These are phyloP conservation scores for Venustaconcha ellipsiformis DNA, from an alignment of 1,140 invertebrate species.

Conservation along the genomic window DNA sequence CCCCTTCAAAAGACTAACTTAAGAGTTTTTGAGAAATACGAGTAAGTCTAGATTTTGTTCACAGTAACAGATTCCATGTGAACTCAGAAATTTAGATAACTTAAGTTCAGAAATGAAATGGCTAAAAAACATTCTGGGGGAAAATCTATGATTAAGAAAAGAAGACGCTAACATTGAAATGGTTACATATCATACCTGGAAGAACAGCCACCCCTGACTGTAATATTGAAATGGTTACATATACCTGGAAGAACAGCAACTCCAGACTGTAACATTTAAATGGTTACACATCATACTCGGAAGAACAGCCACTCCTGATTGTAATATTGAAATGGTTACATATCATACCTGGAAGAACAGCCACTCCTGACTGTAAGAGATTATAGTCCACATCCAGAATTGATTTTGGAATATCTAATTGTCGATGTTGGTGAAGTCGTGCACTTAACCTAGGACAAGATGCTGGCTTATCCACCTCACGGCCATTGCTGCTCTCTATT, in stretches of 20 bases:
- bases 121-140: too few relatives aligned
- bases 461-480: conserved; percentile 13
- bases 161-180: too few relatives aligned
- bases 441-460: background rate
- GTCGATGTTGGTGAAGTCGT: conserved; percentile 24
- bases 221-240: conserved; percentile 2
- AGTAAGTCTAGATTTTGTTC: too few relatives aligned
- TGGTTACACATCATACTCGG: too few relatives aligned
- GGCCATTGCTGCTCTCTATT: conserved; percentile 14
- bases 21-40: too few relatives aligned
- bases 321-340: too few relatives aligned
- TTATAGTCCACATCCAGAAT: conserved; percentile 89
- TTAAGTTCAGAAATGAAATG: too few relatives aligned
- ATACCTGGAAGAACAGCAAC: conserved; percentile 52
- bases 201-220: conserved; percentile 51
- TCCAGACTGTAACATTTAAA: conserved; percentile 51
- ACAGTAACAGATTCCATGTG: too few relatives aligned
- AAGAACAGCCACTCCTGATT: too few relatives aligned
- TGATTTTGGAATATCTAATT: conserved; percentile 79
- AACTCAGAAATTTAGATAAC: too few relatives aligned
- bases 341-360: conserved; percentile 49
- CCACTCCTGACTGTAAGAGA: conserved; percentile 67
- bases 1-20: too few relatives aligned
- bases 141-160: too few relatives aligned
- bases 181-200: conserved; percentile 37